Evolutionary conservation across 2,888 invertebrate species (phyloP), one percentile per base, ranked within the genome.

Genomic region (Drosophila fungiperda): DNA sequence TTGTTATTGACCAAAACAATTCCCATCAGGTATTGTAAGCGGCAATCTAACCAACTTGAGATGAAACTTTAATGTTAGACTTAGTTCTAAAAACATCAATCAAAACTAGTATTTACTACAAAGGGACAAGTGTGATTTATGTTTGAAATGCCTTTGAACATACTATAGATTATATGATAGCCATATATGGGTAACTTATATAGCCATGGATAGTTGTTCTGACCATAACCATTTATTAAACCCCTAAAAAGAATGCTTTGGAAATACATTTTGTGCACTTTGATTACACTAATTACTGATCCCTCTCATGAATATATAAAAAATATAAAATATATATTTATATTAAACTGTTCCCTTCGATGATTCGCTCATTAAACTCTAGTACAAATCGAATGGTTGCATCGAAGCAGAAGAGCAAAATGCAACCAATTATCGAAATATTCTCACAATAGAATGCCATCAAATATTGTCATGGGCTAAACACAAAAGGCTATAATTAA

Each of bases 401-500:
- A 23, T 20, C 26, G 48, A 48, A 26, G 48, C 15, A 26, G 15
- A 3, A 3, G 1, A 32, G 7, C n/a, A 9, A 29, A 29, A n/a
- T 32, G 11, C 1, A 50, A 32, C 6, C 1, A 29, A n/a, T 50
- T 29, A 26, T 2, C n/a, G 9, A 40, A 40, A n/a, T 5, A 26
- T 55, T 48, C 35, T 23, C 20, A 38, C n/a, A 57, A 55, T 42
- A 3, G 4, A 61, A 48, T 69, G 42, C 20, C 54, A 70, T 63
- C 57, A 73, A 71, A 58, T 68, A 71, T 63, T 62, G 57, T n/a
- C 54, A 50, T 5, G 59, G 23, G 15, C 33, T 54, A 38, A 33
- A 53, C 76, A 42, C 59, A 38, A 70, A 86, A 76, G 69, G 70
- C 74, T 76, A 78, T 78, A 85, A 85, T 89, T 89, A 81, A 85